Evolutionary conservation across 2,113 vertebrate genomes (phyloP), one percentile per base, ranked within the genome.

Genomic region (Syngnathoides biaculeatus): DNA sequence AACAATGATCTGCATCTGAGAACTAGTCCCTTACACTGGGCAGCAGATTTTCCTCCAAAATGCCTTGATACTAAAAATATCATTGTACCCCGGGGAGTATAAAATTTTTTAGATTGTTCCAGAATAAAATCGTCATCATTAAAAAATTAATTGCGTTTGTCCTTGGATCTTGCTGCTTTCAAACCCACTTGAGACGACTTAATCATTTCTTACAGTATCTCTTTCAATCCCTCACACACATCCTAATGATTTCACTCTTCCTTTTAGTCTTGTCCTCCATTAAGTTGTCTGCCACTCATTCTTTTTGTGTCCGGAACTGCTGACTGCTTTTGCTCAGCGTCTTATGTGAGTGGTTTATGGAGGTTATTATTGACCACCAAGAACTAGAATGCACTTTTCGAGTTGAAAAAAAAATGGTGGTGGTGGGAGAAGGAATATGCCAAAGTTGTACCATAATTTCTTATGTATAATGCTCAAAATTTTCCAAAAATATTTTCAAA

Each of bases 161-260:
- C 30, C 42, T 60, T n/a, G 68, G 63, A 72, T 78, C 74, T 88
- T 89, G 79, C 48, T 74, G 74, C 82, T 83, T 81, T 84, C 77
- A 64, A 68, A 77, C 61, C 60, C 73, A 55, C 7, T 1, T 50
- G 19, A 76, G 75, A 83, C 42, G 78, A 76, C 72, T 88, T 73
- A 75, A 84, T 89, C 83, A 72, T 86, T 87, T 90, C 80, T 84
- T 78, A 83, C 81, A 68, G 68, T 86, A 86, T 88, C 89, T 88
- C 84, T 88, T 87, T 86, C 85, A 83, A 83, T 88, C 82, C 84
- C 64, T 77, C 72, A 82, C 84, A 85, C 89, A 85, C 89, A 95
- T 94, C 91, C 93, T 94, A 93, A 94, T 94, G 90, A 91, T 89
- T 90, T 87, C 82, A 83, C 82, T 85, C 79, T 84, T 84, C 77